These are phyloP conservation scores for Macrotrachela quadricornifera DNA, from an alignment of 1,140 invertebrate genomes.

Conservation along the genomic window DNA sequence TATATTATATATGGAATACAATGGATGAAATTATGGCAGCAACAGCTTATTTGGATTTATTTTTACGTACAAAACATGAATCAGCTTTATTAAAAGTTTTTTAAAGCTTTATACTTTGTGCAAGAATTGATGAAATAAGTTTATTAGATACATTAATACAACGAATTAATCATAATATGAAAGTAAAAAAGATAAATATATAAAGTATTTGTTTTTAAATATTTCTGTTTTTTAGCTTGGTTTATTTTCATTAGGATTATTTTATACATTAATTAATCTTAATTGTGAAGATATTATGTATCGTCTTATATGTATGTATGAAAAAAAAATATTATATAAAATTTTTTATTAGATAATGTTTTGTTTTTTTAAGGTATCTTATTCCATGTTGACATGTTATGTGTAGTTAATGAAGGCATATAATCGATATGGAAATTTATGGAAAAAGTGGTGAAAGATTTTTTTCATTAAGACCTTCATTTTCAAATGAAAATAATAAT, in stretches of 20 bases:
- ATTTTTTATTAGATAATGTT: too few relatives aligned
- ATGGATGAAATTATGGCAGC: conserved; percentile 67
- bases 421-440: too few relatives aligned
- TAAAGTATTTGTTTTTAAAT: not conserved
- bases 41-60: conserved; percentile 70
- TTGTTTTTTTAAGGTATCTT: too few relatives aligned
- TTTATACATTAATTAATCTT: conserved; percentile 67
- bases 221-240: conserved; percentile 45
- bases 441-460: too few relatives aligned
- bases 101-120: conserved; percentile 58
- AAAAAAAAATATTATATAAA: too few relatives aligned
- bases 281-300: conserved; percentile 91
- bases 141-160: conserved; percentile 28
- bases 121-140: conserved; percentile 51
- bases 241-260: conserved; percentile 64
- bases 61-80: conserved; percentile 59
- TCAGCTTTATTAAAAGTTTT: conserved; percentile 57
- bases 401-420: too few relatives aligned
- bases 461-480: too few relatives aligned
- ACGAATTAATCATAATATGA: conserved; percentile 22
- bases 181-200: conserved; percentile 15
- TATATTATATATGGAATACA: too few relatives aligned
- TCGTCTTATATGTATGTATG: conserved; percentile 60
- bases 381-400: too few relatives aligned
- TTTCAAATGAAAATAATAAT: too few relatives aligned